Evolutionary conservation across 2,888 invertebrate genomes (phyloP), one percentile per base, ranked within the genome.

Genomic region (Escarpia spicata): DNA sequence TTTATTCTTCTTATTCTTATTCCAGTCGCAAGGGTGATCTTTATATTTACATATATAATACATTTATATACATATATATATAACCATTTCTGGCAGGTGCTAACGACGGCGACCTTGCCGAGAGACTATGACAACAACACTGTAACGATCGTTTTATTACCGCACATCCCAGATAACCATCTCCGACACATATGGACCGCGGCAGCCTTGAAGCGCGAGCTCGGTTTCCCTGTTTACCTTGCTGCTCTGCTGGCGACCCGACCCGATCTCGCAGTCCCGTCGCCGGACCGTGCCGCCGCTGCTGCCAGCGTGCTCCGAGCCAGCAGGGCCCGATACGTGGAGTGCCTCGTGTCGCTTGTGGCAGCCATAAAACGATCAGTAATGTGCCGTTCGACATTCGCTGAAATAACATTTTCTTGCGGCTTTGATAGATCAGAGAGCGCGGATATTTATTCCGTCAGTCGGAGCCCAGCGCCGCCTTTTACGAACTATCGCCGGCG

Each of bases 401-500:
- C 75, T 75, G 75, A 75, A 75, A 75, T 75, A 75, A 75, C 75
- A 75, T 75, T 75, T 75, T 75, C 75, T 15, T 75, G 75, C 19
- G 75, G 75, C 75, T 75, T 75, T 75, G 75, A 75, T 75, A 75
- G 75, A 75, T 75, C 75, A 75, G 75, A 75, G 75, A 75, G 75
- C 75, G 75, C 75, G 75, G 75, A 75, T 75, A 75, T 75, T 75
- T 75, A 75, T 75, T 75, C 75, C 75, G 75, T 75, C 75, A 75
- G 75, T 75, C 75, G 75, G 75, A 75, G 75, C 75, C 26, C 75
- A 19, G 19, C 75, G 75, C 75, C 75, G 75, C 26, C 75, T 26
- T 75, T 75, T 75, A 75, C 75, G n/a, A 6, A 75, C 75, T 2
- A 26, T 75, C 26, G 75, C 6, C 75, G 75, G 75, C 75, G 75